Base-by-base conservation (phyloP, 2,888 invertebrate genomes). In the Lottia scabra region DNA sequence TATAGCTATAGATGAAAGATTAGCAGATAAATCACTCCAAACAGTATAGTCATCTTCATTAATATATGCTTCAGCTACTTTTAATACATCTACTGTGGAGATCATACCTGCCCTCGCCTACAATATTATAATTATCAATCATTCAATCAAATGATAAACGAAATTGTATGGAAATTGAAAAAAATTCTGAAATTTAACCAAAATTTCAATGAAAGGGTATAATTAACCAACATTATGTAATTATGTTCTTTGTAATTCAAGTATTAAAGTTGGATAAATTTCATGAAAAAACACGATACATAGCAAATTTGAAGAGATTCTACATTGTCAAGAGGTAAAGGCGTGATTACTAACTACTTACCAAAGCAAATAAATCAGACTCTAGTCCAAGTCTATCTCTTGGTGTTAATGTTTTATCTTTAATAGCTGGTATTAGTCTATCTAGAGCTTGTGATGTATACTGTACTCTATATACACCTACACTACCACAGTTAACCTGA, bases 11-110 rank as follows among this genome's bases (percentile, higher is more conserved):
- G 94, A 94, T n/a, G 93, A 92, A 70, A 97, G 90, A 81, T 95
- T 94, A 87, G 94, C 71, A 13, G 84, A 77, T 63, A 89, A 78
- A 76, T 89, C 88, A 10, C 93, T 94, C 98, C 98, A 98, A 0
- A 98, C 98, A 0, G 97, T 96, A 91, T 94, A 98, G 90, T 97
- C 95, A 48, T 93, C 93, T 89, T 98, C 97, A 80, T 94, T 93
- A 77, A 93, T 92, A 88, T 94, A 97, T 0, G 96, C 95, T 83
- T 94, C 93, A 86, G 96, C 93, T n/a, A 98, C 91, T 85, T 94
- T 93, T 69, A 98, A 91, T 0, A 95, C 94, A 87, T 95, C 90
- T 0, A 94, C 94, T 15, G 96, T 95, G 73, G 94, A 93, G 4
- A 94, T 93, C 79, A 94, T 93, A 0, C 97, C 97, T 4, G 97